Percentiles rank a stretch among this genome's conserved stretches.
phyloP scores from a whole-genome alignment of 2,113 vertebrate genomes.

The Oenanthe melanoleuca region DNA sequence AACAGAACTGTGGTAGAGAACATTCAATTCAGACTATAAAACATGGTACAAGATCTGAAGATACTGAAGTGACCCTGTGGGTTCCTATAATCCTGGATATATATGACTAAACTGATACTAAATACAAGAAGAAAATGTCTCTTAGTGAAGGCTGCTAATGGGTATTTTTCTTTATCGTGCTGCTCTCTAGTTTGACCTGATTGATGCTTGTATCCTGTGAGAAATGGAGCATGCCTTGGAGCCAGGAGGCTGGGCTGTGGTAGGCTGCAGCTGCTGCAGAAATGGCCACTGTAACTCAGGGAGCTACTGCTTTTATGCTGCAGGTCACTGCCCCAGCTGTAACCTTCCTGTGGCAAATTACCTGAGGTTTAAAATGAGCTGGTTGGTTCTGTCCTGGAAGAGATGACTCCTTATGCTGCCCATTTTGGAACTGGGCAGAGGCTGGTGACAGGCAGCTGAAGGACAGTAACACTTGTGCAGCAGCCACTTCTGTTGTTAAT shows the following conservation, averaged over 20 bases:
- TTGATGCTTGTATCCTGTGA: neutral
- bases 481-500: neutral
- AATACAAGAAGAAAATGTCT: neutral
- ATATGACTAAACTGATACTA: neutral
- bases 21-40: slow-evolving; percentile 25
- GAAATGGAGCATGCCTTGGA: neutral
- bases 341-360: neutral
- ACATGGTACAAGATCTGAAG: slow-evolving; percentile 34
- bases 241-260: neutral
- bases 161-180: neutral
- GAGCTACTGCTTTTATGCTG: neutral
- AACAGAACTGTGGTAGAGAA: neutral
- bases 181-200: slow-evolving; percentile 1
- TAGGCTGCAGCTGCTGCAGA: neutral
- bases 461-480: neutral
- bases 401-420: neutral
- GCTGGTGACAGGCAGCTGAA: neutral
- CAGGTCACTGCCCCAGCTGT: neutral
- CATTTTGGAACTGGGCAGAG: neutral
- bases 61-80: slow-evolving; percentile 2
- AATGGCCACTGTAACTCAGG: neutral
- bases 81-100: neutral
- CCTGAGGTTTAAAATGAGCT: neutral
- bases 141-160: neutral
- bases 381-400: neutral